These are phyloP conservation scores for Lycopodina hypogea DNA, from an alignment of 37 sponge, comb jelly and placozoan species.

Conservation along the genomic window DNA sequence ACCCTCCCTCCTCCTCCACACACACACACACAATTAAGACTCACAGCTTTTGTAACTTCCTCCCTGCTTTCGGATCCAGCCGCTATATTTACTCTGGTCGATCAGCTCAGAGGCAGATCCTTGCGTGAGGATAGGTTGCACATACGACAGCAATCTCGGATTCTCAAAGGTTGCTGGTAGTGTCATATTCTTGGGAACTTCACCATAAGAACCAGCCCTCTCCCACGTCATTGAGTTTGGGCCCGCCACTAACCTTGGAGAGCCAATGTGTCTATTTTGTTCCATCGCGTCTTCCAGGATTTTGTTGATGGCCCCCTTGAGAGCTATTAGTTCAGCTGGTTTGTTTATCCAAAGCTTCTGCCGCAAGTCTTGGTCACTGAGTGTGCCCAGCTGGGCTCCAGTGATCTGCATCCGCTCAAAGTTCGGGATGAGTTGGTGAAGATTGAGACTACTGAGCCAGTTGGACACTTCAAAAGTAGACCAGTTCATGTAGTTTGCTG, in stretches of 20 bases:
- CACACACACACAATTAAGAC: conserved; percentile 28
- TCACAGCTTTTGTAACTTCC: conserved; percentile 76
- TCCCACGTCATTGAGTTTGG: neutral
- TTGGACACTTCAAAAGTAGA: conserved; percentile 28
- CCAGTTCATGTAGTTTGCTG: conserved; percentile 24
- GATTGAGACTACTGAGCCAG: conserved; percentile 45
- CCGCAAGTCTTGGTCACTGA: conserved; percentile 33
- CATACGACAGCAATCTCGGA: neutral
- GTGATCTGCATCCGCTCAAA: conserved; percentile 44
- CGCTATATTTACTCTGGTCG: conserved; percentile 56
- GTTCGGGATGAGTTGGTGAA: conserved; percentile 36
- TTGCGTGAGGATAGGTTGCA: conserved; percentile 8
- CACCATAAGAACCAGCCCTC: neutral
- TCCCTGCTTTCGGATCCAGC: conserved; percentile 83
- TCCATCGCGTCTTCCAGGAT: neutral
- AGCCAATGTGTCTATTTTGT: neutral
- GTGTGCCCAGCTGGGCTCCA: conserved; percentile 6
- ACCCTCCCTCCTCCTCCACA: neutral
- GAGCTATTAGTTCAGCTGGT: conserved; percentile 37
- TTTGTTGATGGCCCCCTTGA: conserved; percentile 35
- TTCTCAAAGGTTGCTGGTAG: neutral
- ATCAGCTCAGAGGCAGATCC: conserved; percentile 51
- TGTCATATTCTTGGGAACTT: neutral
- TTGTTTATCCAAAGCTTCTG: conserved; percentile 28
- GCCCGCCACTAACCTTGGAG: no score